Base-by-base conservation (phyloP, 2,797 vertebrate species). In the Crenichthys baileyi region DNA sequence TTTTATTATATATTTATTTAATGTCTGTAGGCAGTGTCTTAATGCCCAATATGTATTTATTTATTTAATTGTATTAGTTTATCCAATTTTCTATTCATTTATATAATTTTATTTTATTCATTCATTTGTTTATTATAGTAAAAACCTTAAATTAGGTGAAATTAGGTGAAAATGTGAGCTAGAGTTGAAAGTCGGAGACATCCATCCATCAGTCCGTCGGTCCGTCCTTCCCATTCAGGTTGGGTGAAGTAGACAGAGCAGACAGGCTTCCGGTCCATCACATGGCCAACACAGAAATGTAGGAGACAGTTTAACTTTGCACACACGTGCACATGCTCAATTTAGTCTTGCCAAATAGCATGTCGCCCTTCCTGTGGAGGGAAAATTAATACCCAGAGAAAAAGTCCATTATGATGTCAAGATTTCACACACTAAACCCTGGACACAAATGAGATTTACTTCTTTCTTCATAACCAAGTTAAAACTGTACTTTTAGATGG, bases 401-500 rank as follows among this genome's bases (percentile, higher is more conserved):
- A 48, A 74, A 48, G 0, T 20, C 41, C 56, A 18, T 13, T 26
- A n/a, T 31, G 53, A 15, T 44, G 16, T 7, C 13, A 5, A 73
- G 29, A 22, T 44, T 24, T 31, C 26, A 12, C 22, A 41, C 50
- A 53, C 18, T 29, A 51, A 71, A 22, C 20, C 8, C 70, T 12
- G 11, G 18, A 31, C 18, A 22, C 5, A 9, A 12, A 5, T 8
- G 41, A 48, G 26, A 63, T 31, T 50, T 48, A 46, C 41, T 5
- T 48, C 13, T 16, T 12, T 46, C 13, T 70, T 46, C 2, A 24
- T 39, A 6, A 39, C 4, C 18, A 22, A 53, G 36, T 22, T n/a
- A 5, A 63, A 41, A 0, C 3, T 84, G 48, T 80, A 70, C 74
- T 77, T 77, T 56, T 60, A 63, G 16, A 24, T 67, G 22, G 39